A percentile compares a stretch with the other conserved stretches of the same genome.
These are phyloP conservation scores for Neofelis nebulosa DNA, from an alignment of 2,113 vertebrate genomes.

Conservation along the genomic window DNA sequence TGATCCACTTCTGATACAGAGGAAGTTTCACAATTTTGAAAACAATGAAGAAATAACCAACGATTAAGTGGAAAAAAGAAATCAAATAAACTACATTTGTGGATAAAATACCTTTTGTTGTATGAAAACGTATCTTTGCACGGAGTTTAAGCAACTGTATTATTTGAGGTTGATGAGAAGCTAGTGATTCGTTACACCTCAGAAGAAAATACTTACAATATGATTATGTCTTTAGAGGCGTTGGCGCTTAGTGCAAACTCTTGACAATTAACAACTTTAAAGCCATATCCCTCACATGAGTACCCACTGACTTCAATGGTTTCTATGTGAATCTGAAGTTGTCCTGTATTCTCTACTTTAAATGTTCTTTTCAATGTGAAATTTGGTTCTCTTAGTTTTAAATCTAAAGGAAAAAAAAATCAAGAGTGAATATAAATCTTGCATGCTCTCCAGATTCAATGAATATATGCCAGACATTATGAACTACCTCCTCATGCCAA, in stretches of 20 bases:
- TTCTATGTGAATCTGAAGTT: constrained; percentile 92
- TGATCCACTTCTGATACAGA: not conserved
- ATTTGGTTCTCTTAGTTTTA: constrained; percentile 94
- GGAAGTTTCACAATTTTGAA: constrained; percentile 23
- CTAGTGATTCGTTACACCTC: not conserved
- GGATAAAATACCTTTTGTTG: not conserved
- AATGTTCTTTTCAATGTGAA: constrained; percentile 95
- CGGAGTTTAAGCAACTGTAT: not conserved
- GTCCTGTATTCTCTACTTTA: constrained; percentile 95
- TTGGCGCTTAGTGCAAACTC: constrained; percentile 96
- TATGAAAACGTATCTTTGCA: not conserved
- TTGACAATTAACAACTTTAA: constrained; percentile 98
- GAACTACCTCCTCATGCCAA: not conserved
- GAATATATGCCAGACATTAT: not conserved
- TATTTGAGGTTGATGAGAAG: not conserved
- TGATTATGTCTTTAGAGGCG: constrained; percentile 95
- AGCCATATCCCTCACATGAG: constrained; percentile 96
- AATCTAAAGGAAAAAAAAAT: constrained; percentile 83
- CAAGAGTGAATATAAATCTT: constrained; percentile 4
- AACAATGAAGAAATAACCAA: constrained; percentile 19
- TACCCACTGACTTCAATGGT: constrained; percentile 95
- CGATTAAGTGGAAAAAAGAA: not conserved
- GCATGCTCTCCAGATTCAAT: not conserved
- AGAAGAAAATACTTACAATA: constrained; percentile 91
- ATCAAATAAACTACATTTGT: not conserved